A percentile compares a stretch with the other conserved stretches of the same genome.
phyloP scores from a whole-genome alignment of 1,140 invertebrate species.

The Diprion similis region DNA sequence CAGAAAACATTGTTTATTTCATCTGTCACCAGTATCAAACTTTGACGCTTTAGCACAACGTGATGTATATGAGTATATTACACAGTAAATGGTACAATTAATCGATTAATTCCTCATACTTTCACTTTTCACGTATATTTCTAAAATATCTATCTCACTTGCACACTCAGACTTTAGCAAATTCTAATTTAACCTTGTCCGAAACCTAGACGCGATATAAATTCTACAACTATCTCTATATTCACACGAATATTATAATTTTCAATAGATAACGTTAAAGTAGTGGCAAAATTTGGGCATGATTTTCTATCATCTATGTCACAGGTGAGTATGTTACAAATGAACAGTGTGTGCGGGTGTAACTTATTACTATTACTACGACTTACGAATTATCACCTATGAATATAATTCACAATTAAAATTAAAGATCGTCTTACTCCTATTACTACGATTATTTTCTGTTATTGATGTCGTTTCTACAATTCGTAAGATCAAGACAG shows the following conservation, averaged over 20 bases:
- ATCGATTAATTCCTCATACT: not conserved
- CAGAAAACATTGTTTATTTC: not conserved
- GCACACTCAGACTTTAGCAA: no score
- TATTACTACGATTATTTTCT: conserved; percentile 22
- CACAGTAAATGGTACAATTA: not conserved
- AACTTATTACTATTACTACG: not conserved
- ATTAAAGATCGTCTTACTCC: conserved; percentile 26
- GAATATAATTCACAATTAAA: conserved; percentile 20
- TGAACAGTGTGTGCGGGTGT: conserved; percentile 19
- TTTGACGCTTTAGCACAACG: not conserved
- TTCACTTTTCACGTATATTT: no score
- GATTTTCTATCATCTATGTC: conserved; percentile 30
- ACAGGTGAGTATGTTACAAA: conserved; percentile 42
- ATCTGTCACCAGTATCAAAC: not conserved
- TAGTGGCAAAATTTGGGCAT: conserved; percentile 44
- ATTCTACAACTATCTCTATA: conserved; percentile 39
- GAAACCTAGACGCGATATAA: conserved; percentile 20
- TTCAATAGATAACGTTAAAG: conserved; percentile 36
- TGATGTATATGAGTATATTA: conserved; percentile 8
- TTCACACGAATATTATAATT: conserved; percentile 42
- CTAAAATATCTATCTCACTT: no score
- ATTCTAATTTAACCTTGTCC: no score
- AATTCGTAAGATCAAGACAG: no score
- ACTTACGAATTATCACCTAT: not conserved
- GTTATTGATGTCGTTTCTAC: not conserved